Percentiles rank a stretch among this genome's conserved stretches.
Conservation (phyloP, 2,113 vertebrate genomes). For the Podiceps cristatus region DNA sequence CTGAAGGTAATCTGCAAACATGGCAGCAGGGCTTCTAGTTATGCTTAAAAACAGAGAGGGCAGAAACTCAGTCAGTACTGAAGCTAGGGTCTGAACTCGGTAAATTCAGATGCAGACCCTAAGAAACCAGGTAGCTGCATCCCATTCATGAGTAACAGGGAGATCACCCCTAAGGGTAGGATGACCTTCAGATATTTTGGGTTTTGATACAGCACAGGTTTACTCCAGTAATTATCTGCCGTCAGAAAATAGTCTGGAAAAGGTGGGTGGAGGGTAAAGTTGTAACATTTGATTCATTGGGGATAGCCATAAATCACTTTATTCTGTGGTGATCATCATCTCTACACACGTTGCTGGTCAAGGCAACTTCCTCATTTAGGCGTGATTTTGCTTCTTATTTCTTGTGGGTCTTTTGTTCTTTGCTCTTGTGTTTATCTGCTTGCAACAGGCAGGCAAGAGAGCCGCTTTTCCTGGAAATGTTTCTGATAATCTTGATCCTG, state of each 20-base stretch:
- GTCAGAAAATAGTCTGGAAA: neutral
- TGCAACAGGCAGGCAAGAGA: neutral
- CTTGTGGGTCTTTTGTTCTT: neutral
- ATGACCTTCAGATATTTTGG: neutral
- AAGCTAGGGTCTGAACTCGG: neutral
- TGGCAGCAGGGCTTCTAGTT: neutral
- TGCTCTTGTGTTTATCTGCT: neutral
- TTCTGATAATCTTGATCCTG: neutral
- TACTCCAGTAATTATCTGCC: neutral
- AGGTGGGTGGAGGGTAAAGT: neutral
- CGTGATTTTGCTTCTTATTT: neutral
- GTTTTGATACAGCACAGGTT: neutral
- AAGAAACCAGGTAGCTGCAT: neutral
- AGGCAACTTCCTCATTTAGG: neutral
- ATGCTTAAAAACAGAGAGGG: neutral
- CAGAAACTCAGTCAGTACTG: neutral
- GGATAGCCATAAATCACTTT: neutral
- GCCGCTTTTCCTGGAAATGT: neutral
- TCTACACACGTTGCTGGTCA: rapidly evolving
- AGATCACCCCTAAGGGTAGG: neutral
- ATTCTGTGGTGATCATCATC: neutral
- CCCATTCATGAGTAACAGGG: neutral
- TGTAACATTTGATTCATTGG: neutral
- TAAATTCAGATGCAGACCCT: neutral
- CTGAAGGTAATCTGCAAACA: neutral